phyloP scores from a whole-genome alignment of 1,140 invertebrate genomes.

The Polypedilum vanderplanki region DNA sequence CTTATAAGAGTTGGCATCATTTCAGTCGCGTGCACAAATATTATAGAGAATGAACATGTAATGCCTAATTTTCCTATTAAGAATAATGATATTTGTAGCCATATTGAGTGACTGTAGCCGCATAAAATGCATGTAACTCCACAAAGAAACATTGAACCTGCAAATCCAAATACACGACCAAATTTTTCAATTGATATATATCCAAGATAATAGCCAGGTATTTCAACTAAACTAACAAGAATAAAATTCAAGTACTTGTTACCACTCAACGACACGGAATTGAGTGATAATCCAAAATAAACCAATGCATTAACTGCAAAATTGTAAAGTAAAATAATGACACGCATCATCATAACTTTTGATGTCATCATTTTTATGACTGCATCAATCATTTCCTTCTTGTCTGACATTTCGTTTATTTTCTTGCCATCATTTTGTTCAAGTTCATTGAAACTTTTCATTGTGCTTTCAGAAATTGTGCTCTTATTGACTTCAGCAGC shows the following conservation, averaged over 20 bases:
- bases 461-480: conserved; percentile 45
- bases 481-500: conserved; percentile 50
- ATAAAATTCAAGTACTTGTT: conserved; percentile 56
- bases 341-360: conserved; percentile 42
- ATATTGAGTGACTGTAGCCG: conserved; percentile 40
- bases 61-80: conserved; percentile 58
- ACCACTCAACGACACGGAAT: conserved; percentile 59
- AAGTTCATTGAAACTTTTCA: too few relatives aligned
- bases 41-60: conserved; percentile 53
- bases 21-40: conserved; percentile 54
- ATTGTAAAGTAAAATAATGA: background rate
- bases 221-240: conserved; percentile 52
- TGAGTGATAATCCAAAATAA: conserved; percentile 65
- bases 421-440: too few relatives aligned
- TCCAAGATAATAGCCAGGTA: conserved; percentile 44
- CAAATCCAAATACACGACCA: conserved; percentile 48
- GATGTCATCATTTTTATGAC: conserved; percentile 43
- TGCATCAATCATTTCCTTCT: background rate
- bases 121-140: conserved; percentile 48
- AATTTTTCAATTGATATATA: conserved; percentile 46
- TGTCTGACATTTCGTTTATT: background rate
- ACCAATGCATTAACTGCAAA: conserved; percentile 57
- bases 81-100: conserved; percentile 50
- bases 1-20: conserved; percentile 53
- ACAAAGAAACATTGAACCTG: conserved; percentile 49